Base-by-base conservation (phyloP, 2,888 invertebrate species). In the Isotomurus palustris region DNA sequence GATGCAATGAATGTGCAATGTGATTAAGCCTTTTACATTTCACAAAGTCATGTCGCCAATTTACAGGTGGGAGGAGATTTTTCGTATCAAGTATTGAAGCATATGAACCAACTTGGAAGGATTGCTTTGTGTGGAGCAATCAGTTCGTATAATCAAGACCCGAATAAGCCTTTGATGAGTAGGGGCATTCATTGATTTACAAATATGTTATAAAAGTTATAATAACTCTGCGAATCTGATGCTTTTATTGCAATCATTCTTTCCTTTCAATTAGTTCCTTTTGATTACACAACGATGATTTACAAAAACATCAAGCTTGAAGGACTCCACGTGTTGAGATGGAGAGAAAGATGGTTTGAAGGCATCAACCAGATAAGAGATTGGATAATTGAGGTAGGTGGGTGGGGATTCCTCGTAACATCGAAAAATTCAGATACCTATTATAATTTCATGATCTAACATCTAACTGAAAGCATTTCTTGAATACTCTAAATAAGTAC, bases 121-220 rank as follows among this genome's bases (percentile, higher is more conserved):
- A 76, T 85, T n/a, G 78, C 84, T 0, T 79, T 83, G 3, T 85
- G 85, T 70, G 86, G 86, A 14, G 78, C 82, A 2, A 85, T 86
- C 62, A 81, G 84, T 0, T 73, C 77, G 1, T 86, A 86, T 71
- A 84, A 84, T 71, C 76, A 77, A 48, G 78, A 79, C 25, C 71
- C 75, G 19, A 74, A 76, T n/a, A 73, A 77, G 21, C 54, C 57
- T 35, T 29, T 63, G 2, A 21, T 64, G 47, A 58, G 66, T 67
- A 49, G 35, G 29, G 32, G 21, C 4, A 28, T 29, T 8, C 28
- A 28, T n/a, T 17, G 12, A 29, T n/a, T 48, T 17, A 28, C 25
- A 12, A 22, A 29, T 28, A 14, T 25, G 8, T 48, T 28, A 28
- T 10, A 28, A 19, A 22, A 45, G 14, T 45, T 45, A 22, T 19